Base-by-base conservation (phyloP, 2,113 vertebrate genomes). In the Channa maculata region DNA sequence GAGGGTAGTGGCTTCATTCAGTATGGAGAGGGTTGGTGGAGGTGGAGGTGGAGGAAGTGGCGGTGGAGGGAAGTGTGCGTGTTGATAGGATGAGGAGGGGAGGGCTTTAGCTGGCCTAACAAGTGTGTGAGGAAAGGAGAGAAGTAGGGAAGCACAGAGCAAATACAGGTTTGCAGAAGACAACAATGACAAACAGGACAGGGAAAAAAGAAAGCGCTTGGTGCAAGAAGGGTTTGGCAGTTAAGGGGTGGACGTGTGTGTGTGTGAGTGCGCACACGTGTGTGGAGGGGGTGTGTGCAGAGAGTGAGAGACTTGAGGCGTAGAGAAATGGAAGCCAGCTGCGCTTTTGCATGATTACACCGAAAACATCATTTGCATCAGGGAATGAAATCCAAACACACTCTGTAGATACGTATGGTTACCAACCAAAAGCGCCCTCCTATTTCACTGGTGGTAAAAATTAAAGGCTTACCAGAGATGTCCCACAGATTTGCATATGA, bases 311-410 rank as follows among this genome's bases (percentile, higher is more conserved):
- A 80, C 54, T 82, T 3, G 9, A 86, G 67, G 80, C 46, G 34
- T 24, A 71, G 79, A 83, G 64, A 80, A 89, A 88, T 74, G 74
- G 65, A 66, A 88, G 83, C 84, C 91, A 93, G 89, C 86, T 93
- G 92, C 38, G 83, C 80, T 74, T 93, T 93, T 92, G 90, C 93
- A 92, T 89, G 89, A 89, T 89, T 80, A 90, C 86, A 85, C 83
- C 13, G 15, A 88, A 92, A 89, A 91, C 85, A 87, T 86, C 2
- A 93, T 94, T 92, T 92, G 90, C 90, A 92, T 92, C 66, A 46
- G 71, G 87, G 83, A 88, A 80, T 72, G 71, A 79, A 90, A 89
- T 79, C 85, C 86, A 90, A 94, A 91, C 89, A 90, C 7, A 15
- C 81, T 66, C 46, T 5, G 66, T 63, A 38, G 83, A 81, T 75